Conservation (phyloP, 1,140 invertebrate genomes). For the Probaryconus sp. region DNA sequence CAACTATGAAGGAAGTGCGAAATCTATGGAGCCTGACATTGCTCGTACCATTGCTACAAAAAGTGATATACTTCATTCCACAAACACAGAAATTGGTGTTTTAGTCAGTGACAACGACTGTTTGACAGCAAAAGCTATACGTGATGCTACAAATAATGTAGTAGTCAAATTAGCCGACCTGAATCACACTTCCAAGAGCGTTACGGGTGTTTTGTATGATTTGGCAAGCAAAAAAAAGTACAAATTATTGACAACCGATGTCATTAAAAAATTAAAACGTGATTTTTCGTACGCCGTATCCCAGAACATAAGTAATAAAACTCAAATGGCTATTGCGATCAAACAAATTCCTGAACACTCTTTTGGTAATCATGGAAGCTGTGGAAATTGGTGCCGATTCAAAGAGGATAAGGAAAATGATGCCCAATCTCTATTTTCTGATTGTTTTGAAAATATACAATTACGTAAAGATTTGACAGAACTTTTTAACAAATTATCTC, state of each 20-base stretch:
- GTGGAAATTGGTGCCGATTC: slow-evolving; percentile 49
- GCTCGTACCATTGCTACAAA: slow-evolving; percentile 19
- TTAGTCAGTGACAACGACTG: slow-evolving; percentile 50
- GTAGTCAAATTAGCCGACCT: slow-evolving; percentile 48
- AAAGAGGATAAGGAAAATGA: slow-evolving; percentile 38
- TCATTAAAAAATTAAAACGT: slow-evolving; percentile 50
- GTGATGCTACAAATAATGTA: slow-evolving; percentile 15
- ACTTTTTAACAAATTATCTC: slow-evolving; percentile 26
- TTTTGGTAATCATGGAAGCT: slow-evolving; percentile 48
- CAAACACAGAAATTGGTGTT: slow-evolving; percentile 34
- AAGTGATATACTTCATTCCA: slow-evolving; percentile 23
- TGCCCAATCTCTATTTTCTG: slow-evolving; percentile 8
- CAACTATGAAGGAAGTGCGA: slow-evolving; percentile 27
- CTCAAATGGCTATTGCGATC: slow-evolving; percentile 24
- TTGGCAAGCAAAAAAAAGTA: slow-evolving; percentile 31
- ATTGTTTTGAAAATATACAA: slow-evolving; percentile 16
- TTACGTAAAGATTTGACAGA: slow-evolving; percentile 6
- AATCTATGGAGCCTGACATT: slow-evolving; percentile 14
- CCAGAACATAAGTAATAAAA: slow-evolving; percentile 39
- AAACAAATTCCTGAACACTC: slow-evolving; percentile 26
- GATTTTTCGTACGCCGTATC: slow-evolving; percentile 45
- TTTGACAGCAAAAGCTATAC: slow-evolving; percentile 31
- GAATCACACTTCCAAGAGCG: slow-evolving; percentile 49
- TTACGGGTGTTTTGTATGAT: slow-evolving; percentile 39
- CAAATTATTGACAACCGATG: slow-evolving; percentile 25